These are phyloP conservation scores for Falco concolor DNA, from an alignment of 2,797 vertebrate species.

Conservation along the genomic window DNA sequence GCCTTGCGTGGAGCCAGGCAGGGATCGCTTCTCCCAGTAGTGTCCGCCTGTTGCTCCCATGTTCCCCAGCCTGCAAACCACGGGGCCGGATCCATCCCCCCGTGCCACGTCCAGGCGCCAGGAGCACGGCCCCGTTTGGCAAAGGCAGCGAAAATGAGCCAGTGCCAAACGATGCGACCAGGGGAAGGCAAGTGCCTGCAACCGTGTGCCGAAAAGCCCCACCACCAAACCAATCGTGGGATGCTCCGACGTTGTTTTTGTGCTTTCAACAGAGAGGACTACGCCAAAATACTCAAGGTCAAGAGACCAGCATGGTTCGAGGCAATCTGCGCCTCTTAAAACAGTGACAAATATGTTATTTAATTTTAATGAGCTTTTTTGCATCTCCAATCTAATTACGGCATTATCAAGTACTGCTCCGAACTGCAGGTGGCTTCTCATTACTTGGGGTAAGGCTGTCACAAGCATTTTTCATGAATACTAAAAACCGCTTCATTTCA, in stretches of 20 bases:
- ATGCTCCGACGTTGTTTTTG: not conserved
- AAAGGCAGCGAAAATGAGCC: fast-evolving
- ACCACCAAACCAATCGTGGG: not conserved
- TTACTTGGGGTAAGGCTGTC: slow-evolving; percentile 73
- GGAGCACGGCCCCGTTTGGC: fast-evolving
- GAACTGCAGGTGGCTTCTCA: slow-evolving; percentile 80
- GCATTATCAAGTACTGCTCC: slow-evolving; percentile 80
- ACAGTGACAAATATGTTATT: slow-evolving; percentile 83
- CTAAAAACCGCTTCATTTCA: slow-evolving; percentile 71
- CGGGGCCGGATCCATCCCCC: fast-evolving
- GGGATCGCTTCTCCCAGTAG: not conserved
- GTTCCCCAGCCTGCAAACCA: fast-evolving
- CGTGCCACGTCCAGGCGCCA: fast-evolving
- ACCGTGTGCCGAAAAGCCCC: fast-evolving
- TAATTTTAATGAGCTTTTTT: slow-evolving; percentile 83
- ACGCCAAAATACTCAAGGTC: slow-evolving; percentile 75
- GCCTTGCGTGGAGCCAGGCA: not conserved
- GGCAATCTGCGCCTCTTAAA: slow-evolving; percentile 78
- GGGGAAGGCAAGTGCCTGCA: not conserved
- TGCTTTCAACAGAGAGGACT: slow-evolving; percentile 39
- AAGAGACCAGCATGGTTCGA: slow-evolving; percentile 76
- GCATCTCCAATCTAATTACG: slow-evolving; percentile 82
- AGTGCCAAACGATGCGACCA: fast-evolving
- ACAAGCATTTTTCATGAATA: slow-evolving; percentile 75
- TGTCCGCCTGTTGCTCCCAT: fast-evolving